These are phyloP conservation scores for Spinus pinus DNA, from an alignment of 2,797 vertebrate species.

Conservation along the genomic window DNA sequence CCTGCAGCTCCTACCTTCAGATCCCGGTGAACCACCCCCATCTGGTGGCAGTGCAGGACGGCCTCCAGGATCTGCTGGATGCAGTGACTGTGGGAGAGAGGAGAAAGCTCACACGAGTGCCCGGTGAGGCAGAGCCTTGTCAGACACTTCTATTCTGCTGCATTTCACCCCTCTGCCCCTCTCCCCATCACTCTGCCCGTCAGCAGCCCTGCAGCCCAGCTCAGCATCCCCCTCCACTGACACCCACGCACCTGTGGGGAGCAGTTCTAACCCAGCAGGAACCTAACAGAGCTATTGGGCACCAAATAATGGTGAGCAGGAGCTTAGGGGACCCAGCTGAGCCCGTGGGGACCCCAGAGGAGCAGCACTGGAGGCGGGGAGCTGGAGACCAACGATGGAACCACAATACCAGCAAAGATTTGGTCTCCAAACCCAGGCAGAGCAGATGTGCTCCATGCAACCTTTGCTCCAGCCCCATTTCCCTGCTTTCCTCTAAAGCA, in stretches of 20 bases:
- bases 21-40: slow-evolving; percentile 96
- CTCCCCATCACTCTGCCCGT: background rate
- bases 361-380: rapidly evolving
- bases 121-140: background rate
- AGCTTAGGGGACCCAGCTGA: background rate
- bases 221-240: background rate
- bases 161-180: background rate
- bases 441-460: background rate
- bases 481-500: background rate
- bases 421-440: background rate
- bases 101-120: background rate
- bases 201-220: background rate
- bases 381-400: background rate
- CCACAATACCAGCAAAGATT: background rate
- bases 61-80: slow-evolving; percentile 98
- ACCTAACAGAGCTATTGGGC: background rate
- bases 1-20: slow-evolving; percentile 84
- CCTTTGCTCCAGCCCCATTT: background rate
- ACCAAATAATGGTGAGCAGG: background rate
- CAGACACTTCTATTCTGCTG: background rate
- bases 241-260: background rate
- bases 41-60: slow-evolving; percentile 96
- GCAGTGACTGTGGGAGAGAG: slow-evolving; percentile 81
- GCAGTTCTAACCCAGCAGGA: background rate
- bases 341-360: background rate